phyloP scores from a whole-genome alignment of 2,888 invertebrate species.

The Eulithis testata region DNA sequence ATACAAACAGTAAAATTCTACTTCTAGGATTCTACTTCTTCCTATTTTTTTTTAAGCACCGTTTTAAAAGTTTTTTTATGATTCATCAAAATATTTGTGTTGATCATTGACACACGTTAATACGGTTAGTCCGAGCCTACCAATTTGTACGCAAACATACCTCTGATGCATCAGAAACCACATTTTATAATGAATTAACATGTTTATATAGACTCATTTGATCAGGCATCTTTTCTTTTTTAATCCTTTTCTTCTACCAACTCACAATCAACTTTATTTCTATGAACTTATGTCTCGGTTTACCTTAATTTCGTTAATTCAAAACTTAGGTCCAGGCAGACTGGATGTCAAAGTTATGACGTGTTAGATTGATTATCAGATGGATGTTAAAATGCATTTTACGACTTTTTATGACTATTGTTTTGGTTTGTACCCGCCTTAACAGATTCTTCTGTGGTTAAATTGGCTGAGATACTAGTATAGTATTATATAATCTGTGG shows the following conservation, averaged over 20 bases:
- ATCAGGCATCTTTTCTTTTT: constrained; percentile 69
- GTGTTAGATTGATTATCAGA: constrained; percentile 86
- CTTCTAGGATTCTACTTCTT: no score
- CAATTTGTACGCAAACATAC: constrained; percentile 78
- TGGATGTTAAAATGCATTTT: constrained; percentile 85
- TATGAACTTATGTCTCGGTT: constrained; percentile 44
- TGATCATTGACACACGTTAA: constrained; percentile 56
- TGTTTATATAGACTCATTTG: constrained; percentile 81
- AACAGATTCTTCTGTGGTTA: constrained; percentile 68
- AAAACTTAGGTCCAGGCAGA: constrained; percentile 69
- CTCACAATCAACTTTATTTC: constrained; percentile 46
- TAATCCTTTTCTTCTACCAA: constrained; percentile 42
- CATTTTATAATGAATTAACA: constrained; percentile 81
- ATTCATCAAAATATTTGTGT: constrained; percentile 18
- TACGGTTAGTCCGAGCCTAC: constrained; percentile 62
- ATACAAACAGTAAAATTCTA: no score
- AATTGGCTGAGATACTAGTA: constrained; percentile 13
- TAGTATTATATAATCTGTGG: no score
- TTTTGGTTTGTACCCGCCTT: constrained; percentile 73
- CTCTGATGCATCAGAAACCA: constrained; percentile 64
- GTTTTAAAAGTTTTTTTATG: background rate
- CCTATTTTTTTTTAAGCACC: background rate
- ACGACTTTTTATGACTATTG: constrained; percentile 78
- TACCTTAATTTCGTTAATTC: constrained; percentile 45
- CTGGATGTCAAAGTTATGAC: constrained; percentile 85